Evolutionary conservation across 1,140 invertebrate genomes (phyloP), one percentile per base, ranked within the genome.

Genomic region (Anoplophora glabripennis): DNA sequence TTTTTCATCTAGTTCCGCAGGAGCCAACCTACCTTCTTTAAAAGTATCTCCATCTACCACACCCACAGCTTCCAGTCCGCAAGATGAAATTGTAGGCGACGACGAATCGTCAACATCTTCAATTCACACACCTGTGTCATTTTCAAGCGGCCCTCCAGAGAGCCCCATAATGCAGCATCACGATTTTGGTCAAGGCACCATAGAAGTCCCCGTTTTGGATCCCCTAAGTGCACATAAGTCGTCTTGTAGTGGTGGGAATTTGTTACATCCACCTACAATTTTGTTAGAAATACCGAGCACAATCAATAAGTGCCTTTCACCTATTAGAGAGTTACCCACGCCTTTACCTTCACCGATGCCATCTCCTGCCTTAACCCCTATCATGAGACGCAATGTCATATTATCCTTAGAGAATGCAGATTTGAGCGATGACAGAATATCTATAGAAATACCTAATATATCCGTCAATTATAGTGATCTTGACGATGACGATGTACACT

Each of bases 221-320:
- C 78, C 82, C 17, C 72, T 86, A 4, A 86, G 78, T 60, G 81
- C 82, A n/a, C 83, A 86, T 59, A 83, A 83, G 63, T 78, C 77
- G 7, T 70, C 76, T 10, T 62, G 63, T 8, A 66, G 69, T 47
- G 78, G 80, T 47, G 77, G 77, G 61, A 86, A 84, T 66, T 73
- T 83, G 3, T 75, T 84, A 18, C 83, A 85, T 74, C 85, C 85
- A 18, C 85, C 86, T 10, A 83, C 83, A 21, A 88, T 89, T 59
- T 78, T 88, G 10, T 77, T 89, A 33, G 87, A 90, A 79, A 84
- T 88, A 54, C 86, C 87, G 7, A 82, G 80, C 64, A 77, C 78
- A 69, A 86, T 86, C 36, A 86, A 84, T 65, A 86, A 86, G 71
- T 88, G 86, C 72, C 78, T 89, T 48, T 89, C 86, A 33, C 86